Conservation (phyloP, 2,113 vertebrate species). For the Calyptommatus sinebrachiatus region DNA sequence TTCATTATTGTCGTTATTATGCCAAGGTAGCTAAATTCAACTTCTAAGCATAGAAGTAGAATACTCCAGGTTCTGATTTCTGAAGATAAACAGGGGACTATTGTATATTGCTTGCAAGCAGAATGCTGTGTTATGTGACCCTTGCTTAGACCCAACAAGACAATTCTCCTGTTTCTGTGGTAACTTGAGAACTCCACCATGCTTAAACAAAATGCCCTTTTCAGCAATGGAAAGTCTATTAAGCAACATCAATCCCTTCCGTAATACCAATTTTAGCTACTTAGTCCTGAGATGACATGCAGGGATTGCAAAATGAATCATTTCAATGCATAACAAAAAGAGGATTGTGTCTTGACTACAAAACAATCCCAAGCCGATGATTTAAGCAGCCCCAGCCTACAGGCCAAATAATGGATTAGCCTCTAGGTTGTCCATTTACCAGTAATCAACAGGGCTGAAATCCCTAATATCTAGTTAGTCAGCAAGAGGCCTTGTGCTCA, state of each 20-base stretch:
- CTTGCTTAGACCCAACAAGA: neutral
- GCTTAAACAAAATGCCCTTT: conserved; percentile 48
- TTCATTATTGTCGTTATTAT: neutral
- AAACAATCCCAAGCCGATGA: conserved; percentile 27
- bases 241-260: conserved; percentile 53
- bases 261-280: conserved; percentile 52
- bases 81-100: neutral
- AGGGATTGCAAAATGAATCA: conserved; percentile 44
- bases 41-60: neutral
- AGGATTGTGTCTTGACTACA: conserved; percentile 15
- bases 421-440: conserved; percentile 68
- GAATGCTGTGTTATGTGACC: neutral
- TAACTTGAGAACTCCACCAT: conserved; percentile 6
- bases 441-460: conserved; percentile 69
- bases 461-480: conserved; percentile 61
- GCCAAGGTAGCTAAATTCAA: neutral
- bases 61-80: neutral
- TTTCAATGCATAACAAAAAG: conserved; percentile 33
- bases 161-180: neutral
- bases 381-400: conserved; percentile 57
- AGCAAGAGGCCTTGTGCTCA: conserved; percentile 66
- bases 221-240: conserved; percentile 41
- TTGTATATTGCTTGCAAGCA: neutral
- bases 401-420: conserved; percentile 56
- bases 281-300: conserved; percentile 30